Evolutionary conservation across 2,888 invertebrate species (phyloP), one percentile per base, ranked within the genome.

Genomic region (Ochropleura plecta): DNA sequence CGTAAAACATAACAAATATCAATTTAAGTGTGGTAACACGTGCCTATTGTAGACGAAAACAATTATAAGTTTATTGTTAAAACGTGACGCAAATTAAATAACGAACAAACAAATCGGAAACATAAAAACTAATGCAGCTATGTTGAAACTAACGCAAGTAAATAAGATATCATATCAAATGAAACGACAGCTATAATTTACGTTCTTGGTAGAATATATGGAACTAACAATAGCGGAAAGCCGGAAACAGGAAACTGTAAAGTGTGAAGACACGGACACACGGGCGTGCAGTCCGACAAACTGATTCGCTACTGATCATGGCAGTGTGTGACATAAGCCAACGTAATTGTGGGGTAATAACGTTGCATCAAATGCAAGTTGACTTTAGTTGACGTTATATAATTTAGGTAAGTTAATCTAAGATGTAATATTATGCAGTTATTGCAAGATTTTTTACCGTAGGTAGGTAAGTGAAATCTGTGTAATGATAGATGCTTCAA

Each of bases 231-330:
- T 82, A 76, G 81, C 77, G 59, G 71, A 85, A 78, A 75, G 69
- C 70, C 81, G 86, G 83, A 86, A 70, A 80, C 73, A 80, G 88
- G 83, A 86, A 87, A 81, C 79, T 60, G 65, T 69, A 74, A 76
- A 73, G 59, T 77, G 51, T 70, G 69, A 82, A 81, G 82, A 65
- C 55, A 63, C 42, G 51, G 76, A 79, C 81, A 87, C 70, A 83
- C 74, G 30, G 78, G 57, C 74, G 3, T 67, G 51, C n/a, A 55
- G 69, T 55, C 57, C 44, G n/a, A 63, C 55, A 57, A 75, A 20
- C 44, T 30, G 18, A 70, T 85, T 68, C 44, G 48, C 67, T 53
- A 62, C 51, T 53, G 62, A 63, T 71, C 20, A 57, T 60, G 57
- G 57, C 72, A 9, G 48, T 76, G 42, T 70, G 70, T 81, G 72